Evolutionary conservation across 2,113 vertebrate species (phyloP).

Genomic region (Cacatua alba): DNA sequence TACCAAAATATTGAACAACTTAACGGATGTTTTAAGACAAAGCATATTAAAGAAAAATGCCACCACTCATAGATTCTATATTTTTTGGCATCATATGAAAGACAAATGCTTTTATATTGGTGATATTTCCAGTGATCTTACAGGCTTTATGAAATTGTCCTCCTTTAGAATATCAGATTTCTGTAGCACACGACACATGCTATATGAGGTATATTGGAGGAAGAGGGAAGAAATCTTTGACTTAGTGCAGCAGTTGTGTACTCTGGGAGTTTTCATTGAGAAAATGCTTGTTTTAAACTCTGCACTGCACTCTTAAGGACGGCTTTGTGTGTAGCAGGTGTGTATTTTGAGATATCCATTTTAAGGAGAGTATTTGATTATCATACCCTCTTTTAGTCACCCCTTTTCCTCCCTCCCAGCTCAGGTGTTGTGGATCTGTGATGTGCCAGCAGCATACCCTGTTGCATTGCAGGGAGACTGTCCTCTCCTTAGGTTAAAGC

Average conservation of each 20-base stretch:
- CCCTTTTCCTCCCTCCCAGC: background rate
- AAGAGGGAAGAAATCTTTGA: background rate
- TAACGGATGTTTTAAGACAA: background rate
- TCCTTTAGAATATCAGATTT: background rate
- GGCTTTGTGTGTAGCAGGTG: conserved; percentile 19
- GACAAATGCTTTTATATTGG: too few species aligned
- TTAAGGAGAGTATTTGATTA: background rate
- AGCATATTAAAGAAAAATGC: background rate
- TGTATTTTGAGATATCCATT: background rate
- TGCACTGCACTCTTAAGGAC: background rate
- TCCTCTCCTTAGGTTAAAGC: conserved; percentile 40
- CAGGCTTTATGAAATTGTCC: background rate
- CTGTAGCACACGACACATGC: background rate
- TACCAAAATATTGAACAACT: background rate
- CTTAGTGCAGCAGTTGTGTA: background rate
- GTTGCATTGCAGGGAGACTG: background rate
- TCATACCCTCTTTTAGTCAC: background rate
- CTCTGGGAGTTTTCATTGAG: background rate
- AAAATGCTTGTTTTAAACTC: background rate
- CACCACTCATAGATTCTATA: background rate
- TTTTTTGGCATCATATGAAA: background rate
- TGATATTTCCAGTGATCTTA: too few species aligned
- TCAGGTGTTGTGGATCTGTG: conserved; percentile 43
- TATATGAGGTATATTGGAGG: accelerated
- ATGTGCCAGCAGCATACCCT: background rate